Percentiles rank a stretch among this genome's conserved stretches.
These are phyloP conservation scores for Onthophagus sagittarius DNA, from an alignment of 2,888 invertebrate species.

Conservation along the genomic window DNA sequence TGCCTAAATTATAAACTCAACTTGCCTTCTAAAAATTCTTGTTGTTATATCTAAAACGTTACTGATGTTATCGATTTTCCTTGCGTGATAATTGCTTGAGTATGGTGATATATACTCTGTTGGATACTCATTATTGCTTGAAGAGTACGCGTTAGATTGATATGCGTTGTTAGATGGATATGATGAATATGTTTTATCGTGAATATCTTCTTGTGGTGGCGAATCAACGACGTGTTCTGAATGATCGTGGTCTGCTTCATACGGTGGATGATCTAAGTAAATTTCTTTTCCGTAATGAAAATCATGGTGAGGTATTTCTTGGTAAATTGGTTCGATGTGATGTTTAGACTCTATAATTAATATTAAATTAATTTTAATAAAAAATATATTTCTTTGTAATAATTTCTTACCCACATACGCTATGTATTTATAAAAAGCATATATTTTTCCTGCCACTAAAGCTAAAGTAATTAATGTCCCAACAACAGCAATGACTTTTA, in stretches of 20 bases:
- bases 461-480: constrained; percentile 40
- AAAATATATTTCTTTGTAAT: not conserved
- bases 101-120: not conserved
- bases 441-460: constrained; percentile 40
- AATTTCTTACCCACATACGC: constrained; percentile 35
- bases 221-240: not conserved
- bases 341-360: not conserved
- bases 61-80: not conserved
- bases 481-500: constrained; percentile 41
- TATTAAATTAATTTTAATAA: not conserved
- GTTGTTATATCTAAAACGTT: not conserved
- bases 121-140: not conserved
- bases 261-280: constrained; percentile 18
- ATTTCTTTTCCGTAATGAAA: constrained; percentile 6
- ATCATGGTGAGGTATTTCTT: not conserved
- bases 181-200: not conserved
- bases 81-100: not conserved
- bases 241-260: constrained; percentile 12
- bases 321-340: constrained; percentile 1
- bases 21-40: constrained; percentile 2
- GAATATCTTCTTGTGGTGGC: not conserved
- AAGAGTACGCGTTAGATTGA: no score
- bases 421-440: constrained; percentile 39
- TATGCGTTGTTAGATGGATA: not conserved
- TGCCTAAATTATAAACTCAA: not conserved